A percentile compares a stretch with the other conserved stretches of the same genome.
phyloP scores from a whole-genome alignment of 2,113 vertebrate genomes.

The Eulemur macaco region DNA sequence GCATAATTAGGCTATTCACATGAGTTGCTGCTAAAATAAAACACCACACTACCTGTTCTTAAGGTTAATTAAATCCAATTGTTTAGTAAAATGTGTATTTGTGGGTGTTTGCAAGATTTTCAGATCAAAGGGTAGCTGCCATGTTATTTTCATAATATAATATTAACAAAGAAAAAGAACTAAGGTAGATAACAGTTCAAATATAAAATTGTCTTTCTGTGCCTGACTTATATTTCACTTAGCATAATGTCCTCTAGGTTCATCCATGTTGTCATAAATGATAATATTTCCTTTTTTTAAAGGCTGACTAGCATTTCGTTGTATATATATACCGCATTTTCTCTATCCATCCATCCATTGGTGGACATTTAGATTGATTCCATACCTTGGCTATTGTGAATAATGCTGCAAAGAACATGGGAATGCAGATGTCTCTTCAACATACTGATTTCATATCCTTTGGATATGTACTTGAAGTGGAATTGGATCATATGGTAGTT shows the following conservation, averaged over 20 bases:
- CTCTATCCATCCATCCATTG: neutral
- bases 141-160: neutral
- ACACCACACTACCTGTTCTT: neutral
- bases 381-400: neutral
- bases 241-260: neutral
- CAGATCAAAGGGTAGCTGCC: neutral
- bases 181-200: neutral
- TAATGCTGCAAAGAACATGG: neutral
- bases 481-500: neutral
- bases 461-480: neutral
- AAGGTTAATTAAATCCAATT: neutral
- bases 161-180: neutral
- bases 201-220: neutral
- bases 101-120: neutral
- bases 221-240: neutral
- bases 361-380: neutral
- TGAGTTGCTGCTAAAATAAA: neutral
- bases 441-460: neutral
- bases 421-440: neutral
- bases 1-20: neutral
- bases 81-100: neutral
- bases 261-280: neutral
- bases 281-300: neutral
- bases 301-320: neutral
- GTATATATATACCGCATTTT: neutral